A percentile compares a stretch with the other conserved stretches of the same genome.
Conservation (phyloP, 2,888 invertebrate genomes). For the Callinectes sapidus region DNA sequence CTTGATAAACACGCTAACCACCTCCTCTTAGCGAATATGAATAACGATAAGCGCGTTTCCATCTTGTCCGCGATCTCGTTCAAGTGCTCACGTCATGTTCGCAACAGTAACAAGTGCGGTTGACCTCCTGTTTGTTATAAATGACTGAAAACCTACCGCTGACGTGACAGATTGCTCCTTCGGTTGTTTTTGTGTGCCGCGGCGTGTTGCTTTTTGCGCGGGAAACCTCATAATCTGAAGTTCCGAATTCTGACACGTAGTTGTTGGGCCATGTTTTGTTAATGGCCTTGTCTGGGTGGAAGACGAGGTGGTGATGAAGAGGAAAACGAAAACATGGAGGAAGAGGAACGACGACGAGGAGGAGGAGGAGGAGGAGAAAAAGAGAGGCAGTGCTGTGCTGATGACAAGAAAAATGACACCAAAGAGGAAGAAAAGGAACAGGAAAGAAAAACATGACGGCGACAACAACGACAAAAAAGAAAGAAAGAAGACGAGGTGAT, state of each 20-base stretch:
- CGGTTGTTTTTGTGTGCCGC: neutral
- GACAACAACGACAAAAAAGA: too few relatives aligned
- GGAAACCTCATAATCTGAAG: neutral
- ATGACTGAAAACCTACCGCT: neutral
- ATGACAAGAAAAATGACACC: too few relatives aligned
- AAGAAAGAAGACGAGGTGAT: neutral
- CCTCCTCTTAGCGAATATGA: too few relatives aligned
- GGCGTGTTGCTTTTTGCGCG: neutral
- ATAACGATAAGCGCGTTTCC: too few relatives aligned
- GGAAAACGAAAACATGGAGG: neutral
- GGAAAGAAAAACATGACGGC: too few relatives aligned
- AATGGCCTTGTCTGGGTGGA: neutral
- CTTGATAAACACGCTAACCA: too few relatives aligned
- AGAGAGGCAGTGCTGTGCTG: too few relatives aligned
- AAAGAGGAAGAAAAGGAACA: neutral
- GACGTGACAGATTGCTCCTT: neutral
- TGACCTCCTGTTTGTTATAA: neutral
- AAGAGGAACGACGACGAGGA: neutral
- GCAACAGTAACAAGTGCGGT: neutral
- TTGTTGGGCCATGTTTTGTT: neutral
- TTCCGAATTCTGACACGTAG: neutral
- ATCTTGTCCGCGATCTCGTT: too few relatives aligned
- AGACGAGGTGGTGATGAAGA: neutral
- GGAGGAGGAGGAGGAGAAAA: too few relatives aligned
- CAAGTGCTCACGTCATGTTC: too few relatives aligned